phyloP scores from a whole-genome alignment of 2,888 invertebrate genomes.

The Andrena minutula region DNA sequence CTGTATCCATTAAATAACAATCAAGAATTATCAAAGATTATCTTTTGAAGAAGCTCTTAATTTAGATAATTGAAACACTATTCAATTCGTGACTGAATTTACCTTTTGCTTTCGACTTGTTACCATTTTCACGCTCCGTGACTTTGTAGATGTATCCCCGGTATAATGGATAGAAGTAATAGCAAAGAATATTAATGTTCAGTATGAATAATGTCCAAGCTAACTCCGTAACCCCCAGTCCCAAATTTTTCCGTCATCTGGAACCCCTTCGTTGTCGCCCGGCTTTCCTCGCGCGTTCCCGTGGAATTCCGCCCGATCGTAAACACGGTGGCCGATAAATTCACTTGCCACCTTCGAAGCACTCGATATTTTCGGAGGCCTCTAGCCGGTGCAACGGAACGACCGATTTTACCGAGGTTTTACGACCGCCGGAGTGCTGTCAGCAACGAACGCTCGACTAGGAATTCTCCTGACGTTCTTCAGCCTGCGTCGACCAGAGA shows the following conservation, averaged over 20 bases:
- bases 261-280: not conserved
- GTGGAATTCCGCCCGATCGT: conserved; percentile 24
- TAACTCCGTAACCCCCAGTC: not conserved
- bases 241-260: conserved; percentile 7
- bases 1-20: too few species aligned
- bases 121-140: too few species aligned
- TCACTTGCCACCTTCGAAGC: conserved; percentile 32
- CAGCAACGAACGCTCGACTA: conserved; percentile 18
- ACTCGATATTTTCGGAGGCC: conserved; percentile 47
- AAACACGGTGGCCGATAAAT: conserved; percentile 54
- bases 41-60: too few species aligned
- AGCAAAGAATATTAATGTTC: not conserved
- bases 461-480: not conserved
- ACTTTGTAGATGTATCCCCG: not conserved
- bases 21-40: too few species aligned
- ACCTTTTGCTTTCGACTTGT: too few species aligned
- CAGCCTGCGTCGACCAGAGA: not conserved
- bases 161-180: not conserved
- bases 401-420: conserved; percentile 47
- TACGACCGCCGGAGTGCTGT: conserved; percentile 40
- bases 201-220: not conserved
- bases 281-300: conserved; percentile 13
- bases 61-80: too few species aligned
- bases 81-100: too few species aligned
- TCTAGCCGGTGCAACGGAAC: conserved; percentile 11